Evolutionary conservation across 2,888 invertebrate genomes (phyloP).

Genomic region (Acleris laterana): DNA sequence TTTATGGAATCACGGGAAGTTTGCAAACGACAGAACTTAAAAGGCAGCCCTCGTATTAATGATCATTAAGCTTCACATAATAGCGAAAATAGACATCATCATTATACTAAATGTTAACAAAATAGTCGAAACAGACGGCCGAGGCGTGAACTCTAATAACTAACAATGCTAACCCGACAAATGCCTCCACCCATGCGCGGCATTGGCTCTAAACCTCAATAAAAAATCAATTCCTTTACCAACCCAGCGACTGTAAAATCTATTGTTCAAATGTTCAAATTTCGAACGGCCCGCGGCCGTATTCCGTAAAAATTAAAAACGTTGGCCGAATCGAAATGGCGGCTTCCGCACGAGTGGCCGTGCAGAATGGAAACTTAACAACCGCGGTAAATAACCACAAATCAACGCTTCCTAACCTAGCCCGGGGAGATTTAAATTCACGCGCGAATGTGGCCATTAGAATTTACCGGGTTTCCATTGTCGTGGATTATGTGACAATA

Average conservation of each 20-base stretch:
- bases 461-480: slow-evolving; percentile 56
- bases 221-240: slow-evolving; percentile 33
- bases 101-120: background rate
- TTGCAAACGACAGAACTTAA: too few relatives aligned
- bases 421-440: slow-evolving; percentile 80
- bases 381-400: slow-evolving; percentile 83
- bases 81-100: background rate
- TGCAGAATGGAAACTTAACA: slow-evolving; percentile 80
- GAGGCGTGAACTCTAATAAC: slow-evolving; percentile 23
- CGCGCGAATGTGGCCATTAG: slow-evolving; percentile 67
- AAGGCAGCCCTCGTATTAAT: too few relatives aligned
- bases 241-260: slow-evolving; percentile 32
- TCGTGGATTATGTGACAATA: slow-evolving; percentile 12
- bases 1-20: too few relatives aligned
- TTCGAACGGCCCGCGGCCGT: slow-evolving; percentile 49
- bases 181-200: slow-evolving; percentile 15
- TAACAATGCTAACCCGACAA: slow-evolving; percentile 9
- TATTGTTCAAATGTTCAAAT: slow-evolving; percentile 37
- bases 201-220: slow-evolving; percentile 18
- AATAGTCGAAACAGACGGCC: background rate
- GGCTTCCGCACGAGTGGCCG: slow-evolving; percentile 73
- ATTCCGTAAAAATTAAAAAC: slow-evolving; percentile 78
- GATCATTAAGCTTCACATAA: too few relatives aligned
- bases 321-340: slow-evolving; percentile 73
- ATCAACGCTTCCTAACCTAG: slow-evolving; percentile 81